Conservation (phyloP, 2,888 invertebrate genomes). For the Philonicus albiceps region DNA sequence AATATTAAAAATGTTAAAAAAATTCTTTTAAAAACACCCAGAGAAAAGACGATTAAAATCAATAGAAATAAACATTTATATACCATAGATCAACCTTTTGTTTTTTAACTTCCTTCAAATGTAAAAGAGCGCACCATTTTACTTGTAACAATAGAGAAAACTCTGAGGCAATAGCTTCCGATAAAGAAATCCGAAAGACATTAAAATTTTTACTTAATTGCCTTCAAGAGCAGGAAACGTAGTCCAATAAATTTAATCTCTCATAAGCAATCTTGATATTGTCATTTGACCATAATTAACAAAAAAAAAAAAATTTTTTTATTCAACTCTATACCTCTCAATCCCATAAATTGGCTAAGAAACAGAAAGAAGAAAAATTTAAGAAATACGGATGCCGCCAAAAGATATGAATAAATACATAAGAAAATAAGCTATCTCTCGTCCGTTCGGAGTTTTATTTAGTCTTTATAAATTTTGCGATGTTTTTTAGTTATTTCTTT, state of each 20-base stretch:
- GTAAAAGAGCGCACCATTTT: not conserved
- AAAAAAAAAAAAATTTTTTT: no score
- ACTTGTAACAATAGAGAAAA: not conserved
- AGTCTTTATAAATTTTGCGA: not conserved
- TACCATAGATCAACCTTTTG: not conserved
- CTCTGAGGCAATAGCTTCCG: not conserved
- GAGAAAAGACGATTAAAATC: not conserved
- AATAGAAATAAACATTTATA: not conserved
- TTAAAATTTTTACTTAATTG: conserved; percentile 7
- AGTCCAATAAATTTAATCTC: conserved; percentile 4
- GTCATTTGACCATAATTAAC: conserved; percentile 4
- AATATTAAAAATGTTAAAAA: not conserved
- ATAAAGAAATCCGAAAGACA: not conserved
- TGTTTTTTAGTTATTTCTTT: not conserved
- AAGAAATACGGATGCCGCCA: conserved; percentile 1
- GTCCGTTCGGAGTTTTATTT: not conserved
- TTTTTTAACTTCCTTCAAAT: not conserved
- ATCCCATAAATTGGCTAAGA: not conserved
- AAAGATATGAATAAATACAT: not conserved
- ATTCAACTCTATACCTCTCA: not conserved
- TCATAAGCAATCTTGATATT: conserved; percentile 5
- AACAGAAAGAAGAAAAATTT: not conserved
- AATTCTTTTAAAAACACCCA: not conserved
- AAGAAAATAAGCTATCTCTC: not conserved
- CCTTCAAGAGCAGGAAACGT: not conserved